Evolutionary conservation across 2,888 invertebrate species (phyloP), one percentile per base, ranked within the genome.

Genomic region (Agriotes lineatus): DNA sequence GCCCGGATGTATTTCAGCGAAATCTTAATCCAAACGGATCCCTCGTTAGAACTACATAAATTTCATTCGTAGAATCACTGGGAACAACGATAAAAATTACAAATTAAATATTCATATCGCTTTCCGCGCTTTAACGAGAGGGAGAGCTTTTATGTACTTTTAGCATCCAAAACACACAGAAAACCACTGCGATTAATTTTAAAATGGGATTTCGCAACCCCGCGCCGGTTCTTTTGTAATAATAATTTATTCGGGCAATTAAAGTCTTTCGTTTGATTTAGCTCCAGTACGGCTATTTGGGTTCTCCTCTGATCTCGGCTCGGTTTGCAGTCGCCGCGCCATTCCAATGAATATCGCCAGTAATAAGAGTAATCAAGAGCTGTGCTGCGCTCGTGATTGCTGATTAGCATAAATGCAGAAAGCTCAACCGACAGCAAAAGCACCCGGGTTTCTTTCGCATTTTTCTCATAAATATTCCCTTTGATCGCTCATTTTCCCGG

Each of bases 181-280:
- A 61, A 58, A 22, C 61, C 61, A 30, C 37, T 16, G 50, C 52
- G 61, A 61, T 52, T 61, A 61, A 61, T 61, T 61, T 61, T 61
- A 61, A 52, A 52, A 52, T 33, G 52, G 52, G 61, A 61, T 61
- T 61, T 61, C 22, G 18, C 61, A 37, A 25, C 39, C 52, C 50
- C 39, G 35, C 20, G 52, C 25, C 50, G 61, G 48, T 37, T 56
- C 64, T 57, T 65, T 65, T 65, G 64, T 65, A 22, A 58, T 65
- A 48, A 58, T 65, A 65, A 65, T 65, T 65, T 65, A 65, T 65
- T 65, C 45, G 56, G n/a, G 64, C 64, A 65, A 65, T 65, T 65
- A 65, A 65, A 65, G 56, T 56, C 58, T 33, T 58, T 45, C 58
- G 22, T 65, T 57, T 65, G 64, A 65, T 65, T 56, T 65, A 58